Evolutionary conservation across 2,797 vertebrate genomes (phyloP).

Genomic region (Characodon lateralis): DNA sequence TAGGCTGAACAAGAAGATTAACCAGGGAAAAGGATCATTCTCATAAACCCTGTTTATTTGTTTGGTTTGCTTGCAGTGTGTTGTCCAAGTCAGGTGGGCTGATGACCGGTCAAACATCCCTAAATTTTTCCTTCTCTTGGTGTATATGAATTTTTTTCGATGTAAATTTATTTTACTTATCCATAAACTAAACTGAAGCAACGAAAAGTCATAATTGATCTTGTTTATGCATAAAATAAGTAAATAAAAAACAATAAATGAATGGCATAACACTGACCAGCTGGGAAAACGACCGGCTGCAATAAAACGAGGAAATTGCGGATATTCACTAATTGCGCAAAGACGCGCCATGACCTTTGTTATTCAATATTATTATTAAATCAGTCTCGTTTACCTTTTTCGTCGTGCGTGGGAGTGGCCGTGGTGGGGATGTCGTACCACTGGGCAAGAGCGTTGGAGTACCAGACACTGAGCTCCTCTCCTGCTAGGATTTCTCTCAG

Average conservation of each 20-base stretch:
- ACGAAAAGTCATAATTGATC: no score
- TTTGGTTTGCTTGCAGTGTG: not conserved
- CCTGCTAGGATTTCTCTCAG: constrained; percentile 91
- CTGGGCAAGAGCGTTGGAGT: constrained; percentile 93
- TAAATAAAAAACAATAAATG: not conserved
- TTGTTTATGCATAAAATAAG: not conserved
- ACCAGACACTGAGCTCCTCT: constrained; percentile 96
- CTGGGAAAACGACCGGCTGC: not conserved
- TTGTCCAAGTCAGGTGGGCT: not conserved
- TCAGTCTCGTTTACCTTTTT: constrained; percentile 87
- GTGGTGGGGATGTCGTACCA: constrained; percentile 95
- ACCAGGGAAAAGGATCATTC: not conserved
- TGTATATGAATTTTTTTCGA: not conserved
- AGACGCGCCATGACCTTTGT: not conserved
- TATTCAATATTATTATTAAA: not conserved
- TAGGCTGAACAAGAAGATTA: constrained; percentile 32
- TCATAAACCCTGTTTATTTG: not conserved
- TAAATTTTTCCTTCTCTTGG: not conserved
- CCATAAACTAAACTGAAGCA: no score
- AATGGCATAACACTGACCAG: not conserved
- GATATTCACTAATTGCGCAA: not conserved
- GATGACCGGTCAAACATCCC: not conserved
- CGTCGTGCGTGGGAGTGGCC: constrained; percentile 96
- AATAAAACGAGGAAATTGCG: not conserved
- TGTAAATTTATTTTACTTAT: not conserved